Evolutionary conservation across 2,113 vertebrate genomes (phyloP), one percentile per base, ranked within the genome.

Genomic region (Ceuthmochares aereus): DNA sequence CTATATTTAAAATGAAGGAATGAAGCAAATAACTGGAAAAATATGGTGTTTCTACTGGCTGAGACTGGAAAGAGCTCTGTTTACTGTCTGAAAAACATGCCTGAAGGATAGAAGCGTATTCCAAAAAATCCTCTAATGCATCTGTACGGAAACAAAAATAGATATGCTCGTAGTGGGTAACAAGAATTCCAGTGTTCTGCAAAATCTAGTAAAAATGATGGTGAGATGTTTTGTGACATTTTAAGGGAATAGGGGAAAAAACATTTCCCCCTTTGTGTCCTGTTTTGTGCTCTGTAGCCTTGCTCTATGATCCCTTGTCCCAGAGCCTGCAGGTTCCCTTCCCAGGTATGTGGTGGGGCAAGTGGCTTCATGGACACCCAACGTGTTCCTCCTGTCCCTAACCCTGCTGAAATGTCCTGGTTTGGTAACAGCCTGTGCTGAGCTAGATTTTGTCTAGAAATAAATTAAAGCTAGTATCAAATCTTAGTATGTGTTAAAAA

Each of bases 71-170:
- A 30, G 18, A 80, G 49, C 34, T 76, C 29, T 63, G 27, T 80
- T 87, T 87, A 67, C 63, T 51, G 56, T 80, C 76, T 84, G 54
- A 77, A 63, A 90, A 84, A 40, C 18, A n/a, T 22, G 40, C 77
- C 76, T 56, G 62, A 79, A 56, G 67, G 82, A 80, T 18, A 49
- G 72, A 79, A 56, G n/a, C 0, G 0, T 54, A 9, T 54, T 92
- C 83, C 68, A 78, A 30, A 30, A 80, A 80, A 60, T 66, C 20
- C 42, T 59, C n/a, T 27, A n/a, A 42, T 67, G 18, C 47, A 43
- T 75, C 63, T 37, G 29, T 43, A 72, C 1, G 0, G 69, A 54
- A 87, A 59, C 32, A 62, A 47, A 90, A 75, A 67, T 34, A 82
- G 75, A 30, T 70, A 55, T 2, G 2, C 58, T 66, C 20, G 54